phyloP scores from a whole-genome alignment of 2,888 invertebrate genomes.

The Cryptus viduatorius region DNA sequence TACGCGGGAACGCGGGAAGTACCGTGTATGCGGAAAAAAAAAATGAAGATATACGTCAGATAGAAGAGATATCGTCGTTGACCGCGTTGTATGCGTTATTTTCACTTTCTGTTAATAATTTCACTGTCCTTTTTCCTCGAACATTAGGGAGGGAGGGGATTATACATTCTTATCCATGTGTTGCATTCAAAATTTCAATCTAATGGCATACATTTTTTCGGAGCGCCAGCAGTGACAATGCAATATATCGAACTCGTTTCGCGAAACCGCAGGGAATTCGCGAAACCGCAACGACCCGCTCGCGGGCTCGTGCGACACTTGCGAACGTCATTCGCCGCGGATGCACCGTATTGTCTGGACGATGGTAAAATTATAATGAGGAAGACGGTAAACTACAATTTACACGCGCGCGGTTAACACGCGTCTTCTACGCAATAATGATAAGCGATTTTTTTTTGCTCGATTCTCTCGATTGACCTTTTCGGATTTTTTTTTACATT shows the following conservation, averaged over 20 bases:
- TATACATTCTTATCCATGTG: not conserved
- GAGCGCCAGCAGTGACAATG: not conserved
- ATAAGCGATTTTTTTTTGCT: too few relatives aligned
- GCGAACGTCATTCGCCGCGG: not conserved
- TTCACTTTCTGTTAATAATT: not conserved
- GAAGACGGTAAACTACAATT: not conserved
- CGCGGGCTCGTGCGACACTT: too few relatives aligned
- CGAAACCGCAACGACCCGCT: not conserved
- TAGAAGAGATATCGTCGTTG: not conserved
- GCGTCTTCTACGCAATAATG: not conserved
- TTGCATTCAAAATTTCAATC: not conserved
- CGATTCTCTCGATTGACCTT: too few relatives aligned
- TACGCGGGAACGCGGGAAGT: not conserved
- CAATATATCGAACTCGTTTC: constrained; percentile 2
- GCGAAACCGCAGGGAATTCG: not conserved
- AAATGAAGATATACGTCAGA: not conserved
- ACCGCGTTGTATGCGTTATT: not conserved
- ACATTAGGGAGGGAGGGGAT: not conserved
- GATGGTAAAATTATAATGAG: too few relatives aligned
- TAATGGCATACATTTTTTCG: not conserved
- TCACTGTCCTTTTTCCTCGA: not conserved
- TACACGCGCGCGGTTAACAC: not conserved
- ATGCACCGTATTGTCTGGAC: not conserved
- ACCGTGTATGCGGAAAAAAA: not conserved
- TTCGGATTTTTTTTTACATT: too few relatives aligned